These are phyloP conservation scores for Ambastaia sidthimunki DNA, from an alignment of 2,797 vertebrate genomes.

Conservation along the genomic window DNA sequence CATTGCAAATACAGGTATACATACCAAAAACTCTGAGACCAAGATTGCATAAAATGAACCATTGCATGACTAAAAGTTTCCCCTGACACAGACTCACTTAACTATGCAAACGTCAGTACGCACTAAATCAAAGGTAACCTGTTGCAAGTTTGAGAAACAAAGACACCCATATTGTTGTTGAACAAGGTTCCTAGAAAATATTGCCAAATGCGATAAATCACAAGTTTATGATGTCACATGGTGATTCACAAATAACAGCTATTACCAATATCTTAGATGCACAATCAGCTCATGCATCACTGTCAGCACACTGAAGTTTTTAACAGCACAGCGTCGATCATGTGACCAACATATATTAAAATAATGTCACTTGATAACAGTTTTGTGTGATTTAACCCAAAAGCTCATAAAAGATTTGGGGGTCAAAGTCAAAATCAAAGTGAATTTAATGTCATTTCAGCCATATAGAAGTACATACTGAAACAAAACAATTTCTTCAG, in stretches of 20 bases:
- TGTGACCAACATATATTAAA: no score
- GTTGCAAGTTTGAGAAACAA: not conserved
- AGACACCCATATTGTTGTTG: not conserved
- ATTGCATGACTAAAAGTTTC: slow-evolving; percentile 21
- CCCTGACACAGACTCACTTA: not conserved
- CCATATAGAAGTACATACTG: no score
- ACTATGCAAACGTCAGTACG: not conserved
- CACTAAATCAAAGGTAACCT: not conserved
- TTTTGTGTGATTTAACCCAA: no score
- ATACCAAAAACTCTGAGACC: not conserved
- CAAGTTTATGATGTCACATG: not conserved
- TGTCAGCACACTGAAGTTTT: no score
- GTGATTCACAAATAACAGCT: not conserved
- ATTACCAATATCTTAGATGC: not conserved
- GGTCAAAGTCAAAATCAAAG: no score
- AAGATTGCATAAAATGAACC: not conserved
- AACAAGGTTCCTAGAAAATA: not conserved
- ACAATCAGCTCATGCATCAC: not conserved
- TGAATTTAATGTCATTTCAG: no score
- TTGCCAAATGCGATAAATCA: not conserved
- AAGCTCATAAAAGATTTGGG: no score
- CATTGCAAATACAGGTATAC: not conserved
- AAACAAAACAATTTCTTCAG: no score
- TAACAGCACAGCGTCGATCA: no score
- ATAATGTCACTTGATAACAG: no score